A percentile compares a stretch with the other conserved stretches of the same genome.
phyloP scores from a whole-genome alignment of 2,113 vertebrate species.

The Oryzias celebensis region DNA sequence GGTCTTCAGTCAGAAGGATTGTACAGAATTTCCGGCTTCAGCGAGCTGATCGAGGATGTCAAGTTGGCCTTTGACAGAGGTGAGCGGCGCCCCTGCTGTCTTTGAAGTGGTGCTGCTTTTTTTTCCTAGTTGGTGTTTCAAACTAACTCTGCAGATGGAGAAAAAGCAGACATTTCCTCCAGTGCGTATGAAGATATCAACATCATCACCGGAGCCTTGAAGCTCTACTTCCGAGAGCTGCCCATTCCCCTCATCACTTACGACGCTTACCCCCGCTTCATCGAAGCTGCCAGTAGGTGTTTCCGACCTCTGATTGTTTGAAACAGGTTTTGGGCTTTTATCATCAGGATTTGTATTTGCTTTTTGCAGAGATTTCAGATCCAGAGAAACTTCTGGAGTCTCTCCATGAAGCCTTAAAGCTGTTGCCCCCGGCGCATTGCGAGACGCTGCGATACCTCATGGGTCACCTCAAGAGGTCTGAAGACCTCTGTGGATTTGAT shows the following conservation, averaged over 20 bases:
- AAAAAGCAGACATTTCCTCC: conserved; percentile 96
- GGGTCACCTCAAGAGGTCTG: conserved; percentile 96
- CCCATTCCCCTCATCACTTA: conserved; percentile 98
- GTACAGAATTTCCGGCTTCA: conserved; percentile 97
- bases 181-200: conserved; percentile 98
- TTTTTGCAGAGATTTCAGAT: conserved; percentile 85
- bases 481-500: neutral
- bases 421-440: conserved; percentile 94
- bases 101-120: too few relatives aligned
- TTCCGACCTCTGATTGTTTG: rapidly evolving
- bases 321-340: neutral
- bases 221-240: conserved; percentile 99
- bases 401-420: conserved; percentile 92
- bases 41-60: conserved; percentile 97
- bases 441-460: conserved; percentile 97
- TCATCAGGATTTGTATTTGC: neutral
- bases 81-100: conserved; percentile 51
- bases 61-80: conserved; percentile 99
- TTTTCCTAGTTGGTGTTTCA: neutral
- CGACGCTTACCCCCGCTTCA: conserved; percentile 96
- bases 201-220: conserved; percentile 97
- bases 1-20: conserved; percentile 97
- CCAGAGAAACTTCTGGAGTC: conserved; percentile 91
- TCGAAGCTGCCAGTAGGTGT: conserved; percentile 84
- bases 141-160: conserved; percentile 81